Conservation (phyloP, 2,888 invertebrate species). For the Tanytarsus gracilentus region DNA sequence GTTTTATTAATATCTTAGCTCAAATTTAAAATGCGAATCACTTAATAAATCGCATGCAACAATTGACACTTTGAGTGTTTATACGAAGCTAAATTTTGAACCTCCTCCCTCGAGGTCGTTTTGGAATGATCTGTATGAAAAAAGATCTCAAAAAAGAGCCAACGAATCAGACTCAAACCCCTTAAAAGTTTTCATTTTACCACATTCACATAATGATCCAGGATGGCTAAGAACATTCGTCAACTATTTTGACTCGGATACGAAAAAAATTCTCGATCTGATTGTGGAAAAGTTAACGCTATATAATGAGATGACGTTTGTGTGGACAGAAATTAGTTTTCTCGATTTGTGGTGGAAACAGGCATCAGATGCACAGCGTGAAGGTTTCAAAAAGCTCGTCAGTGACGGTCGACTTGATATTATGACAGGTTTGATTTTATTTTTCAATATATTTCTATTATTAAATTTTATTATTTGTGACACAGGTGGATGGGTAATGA, state of each 20-base stretch:
- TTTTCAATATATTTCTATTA: too few relatives aligned
- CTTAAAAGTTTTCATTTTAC: slow-evolving; percentile 78
- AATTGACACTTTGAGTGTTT: too few relatives aligned
- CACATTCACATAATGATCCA: slow-evolving; percentile 95
- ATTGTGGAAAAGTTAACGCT: slow-evolving; percentile 80
- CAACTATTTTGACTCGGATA: slow-evolving; percentile 82
- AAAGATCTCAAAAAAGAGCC: slow-evolving; percentile 64
- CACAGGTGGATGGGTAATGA: slow-evolving; percentile 98
- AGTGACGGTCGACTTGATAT: slow-evolving; percentile 81
- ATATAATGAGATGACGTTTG: slow-evolving; percentile 86
- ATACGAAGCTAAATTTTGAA: too few relatives aligned
- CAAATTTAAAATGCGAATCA: slow-evolving; percentile 2
- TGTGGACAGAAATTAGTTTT: slow-evolving; percentile 89
- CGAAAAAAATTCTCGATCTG: slow-evolving; percentile 75
- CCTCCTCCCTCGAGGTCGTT: slow-evolving; percentile 78
- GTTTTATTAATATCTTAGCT: too few relatives aligned
- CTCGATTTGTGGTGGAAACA: slow-evolving; percentile 88
- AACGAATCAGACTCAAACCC: slow-evolving; percentile 63
- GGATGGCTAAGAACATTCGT: slow-evolving; percentile 96
- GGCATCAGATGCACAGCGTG: slow-evolving; percentile 75
- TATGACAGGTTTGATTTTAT: too few relatives aligned
- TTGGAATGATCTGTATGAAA: slow-evolving; percentile 82
- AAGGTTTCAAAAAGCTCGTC: slow-evolving; percentile 67
- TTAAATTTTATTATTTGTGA: too few relatives aligned
- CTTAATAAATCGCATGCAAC: slow-evolving; percentile 71